Conservation (phyloP, 2,888 invertebrate genomes). For the Neoitamus cyanurus region DNA sequence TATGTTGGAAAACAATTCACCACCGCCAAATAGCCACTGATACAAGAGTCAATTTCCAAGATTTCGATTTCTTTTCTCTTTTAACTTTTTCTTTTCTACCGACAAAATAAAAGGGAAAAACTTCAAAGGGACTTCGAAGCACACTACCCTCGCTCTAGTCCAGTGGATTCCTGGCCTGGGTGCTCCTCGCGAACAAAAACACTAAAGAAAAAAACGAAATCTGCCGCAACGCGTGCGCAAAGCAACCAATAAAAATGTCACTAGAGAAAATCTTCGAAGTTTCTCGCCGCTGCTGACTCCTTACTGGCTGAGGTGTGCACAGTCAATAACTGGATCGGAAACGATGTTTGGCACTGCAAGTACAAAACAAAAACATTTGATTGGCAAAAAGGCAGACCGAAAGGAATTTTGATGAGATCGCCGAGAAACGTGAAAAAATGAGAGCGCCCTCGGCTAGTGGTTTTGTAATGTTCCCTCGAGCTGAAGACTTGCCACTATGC, state of each 20-base stretch:
- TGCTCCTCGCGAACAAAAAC: background rate
- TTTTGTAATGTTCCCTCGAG: background rate
- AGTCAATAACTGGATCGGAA: background rate
- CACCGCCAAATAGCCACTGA: constrained; percentile 14
- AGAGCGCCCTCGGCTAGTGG: background rate
- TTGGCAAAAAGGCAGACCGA: background rate
- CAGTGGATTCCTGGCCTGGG: background rate
- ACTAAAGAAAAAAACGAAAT: background rate
- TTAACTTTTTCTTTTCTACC: background rate
- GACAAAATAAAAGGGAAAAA: background rate
- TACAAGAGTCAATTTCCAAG: background rate
- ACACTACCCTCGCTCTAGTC: background rate
- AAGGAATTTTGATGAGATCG: background rate
- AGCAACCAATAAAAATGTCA: constrained; percentile 2
- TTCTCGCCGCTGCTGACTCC: background rate
- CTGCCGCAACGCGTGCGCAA: constrained; percentile 33
- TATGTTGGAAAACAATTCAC: constrained; percentile 13
- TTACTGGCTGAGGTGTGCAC: background rate
- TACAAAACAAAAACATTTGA: background rate
- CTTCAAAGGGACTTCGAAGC: background rate
- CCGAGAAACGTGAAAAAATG: background rate
- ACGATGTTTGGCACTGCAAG: background rate
- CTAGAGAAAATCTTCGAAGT: background rate
- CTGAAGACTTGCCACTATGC: background rate
- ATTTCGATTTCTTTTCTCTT: background rate